Percentiles rank a stretch among this genome's conserved stretches.
Conservation (phyloP, 2,113 vertebrate species). For the Calyptommatus sinebrachiatus region DNA sequence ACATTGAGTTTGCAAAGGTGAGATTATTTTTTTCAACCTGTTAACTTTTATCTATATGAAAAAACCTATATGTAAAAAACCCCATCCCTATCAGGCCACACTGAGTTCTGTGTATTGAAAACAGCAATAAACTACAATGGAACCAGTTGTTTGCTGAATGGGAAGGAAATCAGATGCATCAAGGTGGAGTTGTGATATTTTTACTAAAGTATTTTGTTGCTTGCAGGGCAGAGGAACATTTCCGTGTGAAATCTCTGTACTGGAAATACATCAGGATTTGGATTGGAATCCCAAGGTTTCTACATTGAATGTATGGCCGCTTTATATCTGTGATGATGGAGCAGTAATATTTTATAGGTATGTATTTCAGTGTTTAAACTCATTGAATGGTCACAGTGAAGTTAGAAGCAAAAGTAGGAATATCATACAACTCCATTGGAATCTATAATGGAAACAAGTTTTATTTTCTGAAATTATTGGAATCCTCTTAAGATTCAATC, state of each 20-base stretch:
- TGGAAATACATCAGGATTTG: slow-evolving; percentile 98
- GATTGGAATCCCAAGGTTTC: slow-evolving; percentile 99
- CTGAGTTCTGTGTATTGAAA: neutral
- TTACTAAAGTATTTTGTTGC: slow-evolving; percentile 31
- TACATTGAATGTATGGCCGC: slow-evolving; percentile 95
- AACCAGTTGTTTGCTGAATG: neutral
- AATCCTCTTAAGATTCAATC: no score
- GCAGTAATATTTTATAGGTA: slow-evolving; percentile 99
- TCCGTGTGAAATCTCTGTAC: slow-evolving; percentile 95
- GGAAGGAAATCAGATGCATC: neutral
- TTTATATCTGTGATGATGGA: slow-evolving; percentile 98
- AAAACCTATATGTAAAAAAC: no score
- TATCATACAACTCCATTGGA: no score
- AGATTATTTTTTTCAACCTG: slow-evolving; percentile 15
- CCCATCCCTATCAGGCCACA: neutral
- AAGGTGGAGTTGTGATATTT: neutral
- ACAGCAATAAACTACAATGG: neutral
- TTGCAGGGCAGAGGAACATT: slow-evolving; percentile 94
- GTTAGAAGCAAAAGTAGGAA: neutral
- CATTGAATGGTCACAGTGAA: neutral
- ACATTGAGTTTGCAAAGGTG: slow-evolving; percentile 97
- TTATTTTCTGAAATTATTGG: no score
- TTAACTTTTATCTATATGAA: neutral
- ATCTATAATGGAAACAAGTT: no score
- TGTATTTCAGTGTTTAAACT: neutral